A percentile compares a stretch with the other conserved stretches of the same genome.
These are phyloP conservation scores for Drosophila ficusphila DNA, from an alignment of 1,140 invertebrate genomes.

Conservation along the genomic window DNA sequence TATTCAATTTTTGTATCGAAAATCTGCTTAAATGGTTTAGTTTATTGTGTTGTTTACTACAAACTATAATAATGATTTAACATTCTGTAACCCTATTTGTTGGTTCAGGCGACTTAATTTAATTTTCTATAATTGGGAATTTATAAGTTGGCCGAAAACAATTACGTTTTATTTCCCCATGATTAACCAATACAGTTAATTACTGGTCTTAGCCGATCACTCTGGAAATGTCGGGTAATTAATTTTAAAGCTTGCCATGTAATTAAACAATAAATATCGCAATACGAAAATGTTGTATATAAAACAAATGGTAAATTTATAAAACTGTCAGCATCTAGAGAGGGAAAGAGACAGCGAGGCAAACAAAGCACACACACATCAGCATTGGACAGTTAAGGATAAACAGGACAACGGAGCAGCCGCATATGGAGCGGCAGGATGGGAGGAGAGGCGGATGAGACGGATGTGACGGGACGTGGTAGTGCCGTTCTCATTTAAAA, in stretches of 20 bases:
- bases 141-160: slow-evolving; percentile 25
- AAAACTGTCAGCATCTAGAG: slow-evolving; percentile 42
- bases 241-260: slow-evolving; percentile 62
- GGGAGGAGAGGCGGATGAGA: not conserved
- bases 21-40: too few species aligned
- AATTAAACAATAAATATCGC: slow-evolving; percentile 76
- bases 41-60: too few species aligned
- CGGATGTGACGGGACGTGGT: slow-evolving; percentile 34
- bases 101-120: not conserved
- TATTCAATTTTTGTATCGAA: too few species aligned
- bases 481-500: slow-evolving; percentile 71
- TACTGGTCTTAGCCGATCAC: slow-evolving; percentile 20
- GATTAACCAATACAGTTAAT: slow-evolving; percentile 67
- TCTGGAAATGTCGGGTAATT: slow-evolving; percentile 34
- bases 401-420: slow-evolving; percentile 19
- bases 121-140: not conserved
- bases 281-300: slow-evolving; percentile 32
- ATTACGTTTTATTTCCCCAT: slow-evolving; percentile 18
- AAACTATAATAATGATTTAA: too few species aligned
- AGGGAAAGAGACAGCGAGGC: not conserved
- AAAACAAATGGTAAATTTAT: slow-evolving; percentile 56
- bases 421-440: slow-evolving; percentile 9
- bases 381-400: slow-evolving; percentile 40
- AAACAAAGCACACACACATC: slow-evolving; percentile 7
- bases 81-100: not conserved